phyloP scores from a whole-genome alignment of 2,113 vertebrate genomes.

The Salvelinus fontinalis region DNA sequence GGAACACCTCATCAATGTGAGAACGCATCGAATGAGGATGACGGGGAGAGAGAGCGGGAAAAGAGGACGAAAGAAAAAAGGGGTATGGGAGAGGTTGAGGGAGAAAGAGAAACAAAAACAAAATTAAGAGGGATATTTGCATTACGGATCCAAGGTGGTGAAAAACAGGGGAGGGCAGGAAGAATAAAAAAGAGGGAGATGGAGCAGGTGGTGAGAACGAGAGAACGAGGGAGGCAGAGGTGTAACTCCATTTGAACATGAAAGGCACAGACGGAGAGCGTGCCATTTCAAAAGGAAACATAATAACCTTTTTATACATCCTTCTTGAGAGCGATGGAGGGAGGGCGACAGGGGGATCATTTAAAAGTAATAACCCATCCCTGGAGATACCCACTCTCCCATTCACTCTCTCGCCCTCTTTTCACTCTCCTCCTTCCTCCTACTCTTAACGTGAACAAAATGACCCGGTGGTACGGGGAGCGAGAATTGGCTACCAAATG shows the following conservation, averaged over 20 bases:
- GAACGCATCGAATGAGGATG: too few relatives aligned
- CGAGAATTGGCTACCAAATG: constrained; percentile 23
- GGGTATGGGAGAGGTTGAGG: neutral
- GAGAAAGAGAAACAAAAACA: neutral
- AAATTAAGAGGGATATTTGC: neutral
- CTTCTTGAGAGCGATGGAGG: constrained; percentile 53
- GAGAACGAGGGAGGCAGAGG: constrained; percentile 31
- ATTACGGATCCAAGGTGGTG: neutral
- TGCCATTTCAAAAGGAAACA: constrained; percentile 71
- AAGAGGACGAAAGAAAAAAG: constrained; percentile 2
- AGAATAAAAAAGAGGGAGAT: constrained; percentile 8
- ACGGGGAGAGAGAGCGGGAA: neutral
- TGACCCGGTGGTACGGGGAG: constrained; percentile 22
- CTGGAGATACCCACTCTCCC: constrained; percentile 45
- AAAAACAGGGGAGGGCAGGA: constrained; percentile 42
- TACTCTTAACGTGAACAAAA: constrained; percentile 41
- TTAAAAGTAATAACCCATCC: constrained; percentile 73
- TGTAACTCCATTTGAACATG: constrained; percentile 70
- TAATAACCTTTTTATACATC: constrained; percentile 74
- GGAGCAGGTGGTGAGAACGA: neutral
- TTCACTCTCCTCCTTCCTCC: constrained; percentile 20
- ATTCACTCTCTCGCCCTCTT: constrained; percentile 8
- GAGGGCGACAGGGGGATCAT: constrained; percentile 42
- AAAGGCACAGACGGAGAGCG: constrained; percentile 58
- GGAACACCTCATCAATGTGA: too few relatives aligned